These are phyloP conservation scores for Mobula birostris DNA, from an alignment of 2,113 vertebrate genomes.

Conservation along the genomic window DNA sequence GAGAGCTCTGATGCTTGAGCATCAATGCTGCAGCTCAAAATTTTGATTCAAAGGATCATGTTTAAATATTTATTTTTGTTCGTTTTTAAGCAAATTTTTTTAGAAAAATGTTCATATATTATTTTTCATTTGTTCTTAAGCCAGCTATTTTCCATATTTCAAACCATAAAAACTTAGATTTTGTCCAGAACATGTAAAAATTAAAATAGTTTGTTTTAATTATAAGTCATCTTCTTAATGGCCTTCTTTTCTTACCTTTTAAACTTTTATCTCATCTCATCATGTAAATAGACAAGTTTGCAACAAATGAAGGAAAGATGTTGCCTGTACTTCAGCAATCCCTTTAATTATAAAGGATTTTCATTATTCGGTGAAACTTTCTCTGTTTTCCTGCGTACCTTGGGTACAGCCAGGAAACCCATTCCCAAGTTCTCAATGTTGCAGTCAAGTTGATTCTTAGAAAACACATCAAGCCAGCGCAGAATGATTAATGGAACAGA, in stretches of 20 bases:
- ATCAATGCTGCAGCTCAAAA: background rate
- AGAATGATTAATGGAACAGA: background rate
- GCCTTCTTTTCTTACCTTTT: background rate
- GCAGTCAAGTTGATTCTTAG: background rate
- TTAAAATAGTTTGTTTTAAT: background rate
- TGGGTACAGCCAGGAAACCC: background rate
- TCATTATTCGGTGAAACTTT: too few relatives aligned
- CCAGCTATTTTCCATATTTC: background rate
- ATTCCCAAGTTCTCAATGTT: background rate
- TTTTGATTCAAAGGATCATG: background rate
- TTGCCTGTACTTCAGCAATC: background rate
- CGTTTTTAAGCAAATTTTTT: background rate
- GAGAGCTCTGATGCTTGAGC: conserved; percentile 6
- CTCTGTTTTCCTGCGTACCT: background rate
- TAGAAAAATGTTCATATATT: background rate
- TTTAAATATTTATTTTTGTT: background rate
- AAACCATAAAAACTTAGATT: background rate
- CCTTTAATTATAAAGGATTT: background rate
- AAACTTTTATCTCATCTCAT: background rate
- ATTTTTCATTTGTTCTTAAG: background rate
- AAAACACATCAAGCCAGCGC: too few relatives aligned
- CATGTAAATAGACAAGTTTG: background rate
- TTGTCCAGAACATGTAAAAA: background rate
- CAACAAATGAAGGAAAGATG: background rate
- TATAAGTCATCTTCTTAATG: background rate